phyloP scores from a whole-genome alignment of 1,140 invertebrate genomes.

The Berghia stephanieae region DNA sequence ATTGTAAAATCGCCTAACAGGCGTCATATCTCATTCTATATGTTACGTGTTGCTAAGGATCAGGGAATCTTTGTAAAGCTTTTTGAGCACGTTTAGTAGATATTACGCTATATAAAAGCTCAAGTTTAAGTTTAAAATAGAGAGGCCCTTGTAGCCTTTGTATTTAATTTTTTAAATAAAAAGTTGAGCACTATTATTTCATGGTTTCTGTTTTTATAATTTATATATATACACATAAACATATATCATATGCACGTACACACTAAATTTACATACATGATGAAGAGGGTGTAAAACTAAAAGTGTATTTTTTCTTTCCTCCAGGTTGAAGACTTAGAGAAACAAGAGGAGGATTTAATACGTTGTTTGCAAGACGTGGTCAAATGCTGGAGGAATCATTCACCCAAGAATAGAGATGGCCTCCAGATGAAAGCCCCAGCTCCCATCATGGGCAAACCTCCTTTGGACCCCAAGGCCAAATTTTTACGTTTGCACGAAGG shows the following conservation, averaged over 20 bases:
- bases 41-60: too few species aligned
- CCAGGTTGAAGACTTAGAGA: constrained; percentile 31
- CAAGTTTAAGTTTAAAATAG: background rate
- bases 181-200: too few species aligned
- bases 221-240: background rate
- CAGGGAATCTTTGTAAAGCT: too few species aligned
- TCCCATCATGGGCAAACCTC: constrained; percentile 12
- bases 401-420: background rate
- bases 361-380: background rate
- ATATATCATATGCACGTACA: background rate
- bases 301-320: background rate
- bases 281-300: background rate
- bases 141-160: background rate
- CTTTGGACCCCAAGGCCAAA: constrained; percentile 20
- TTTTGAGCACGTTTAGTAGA: too few species aligned
- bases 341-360: constrained; percentile 23
- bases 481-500: background rate
- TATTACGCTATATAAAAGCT: too few species aligned
- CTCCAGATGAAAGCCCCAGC: background rate
- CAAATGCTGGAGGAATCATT: background rate
- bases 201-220: too few species aligned
- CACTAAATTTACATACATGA: too few species aligned
- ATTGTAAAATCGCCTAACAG: too few species aligned
- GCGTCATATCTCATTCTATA: too few species aligned
- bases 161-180: background rate